These are phyloP conservation scores for Hipparchia semele DNA, from an alignment of 2,888 invertebrate genomes.

Conservation along the genomic window DNA sequence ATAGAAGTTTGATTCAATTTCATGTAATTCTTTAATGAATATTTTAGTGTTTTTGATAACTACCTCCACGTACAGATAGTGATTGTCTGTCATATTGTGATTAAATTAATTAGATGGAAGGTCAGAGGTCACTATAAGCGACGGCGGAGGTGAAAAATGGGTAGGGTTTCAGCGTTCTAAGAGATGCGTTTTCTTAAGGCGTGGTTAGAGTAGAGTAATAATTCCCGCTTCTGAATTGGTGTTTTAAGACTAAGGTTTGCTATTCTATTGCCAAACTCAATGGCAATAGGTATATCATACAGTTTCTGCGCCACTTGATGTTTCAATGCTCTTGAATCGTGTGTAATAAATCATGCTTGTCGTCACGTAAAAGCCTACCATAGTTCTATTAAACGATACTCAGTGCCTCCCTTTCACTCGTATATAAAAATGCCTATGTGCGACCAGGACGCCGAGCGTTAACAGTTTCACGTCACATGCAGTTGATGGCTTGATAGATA, in stretches of 20 bases:
- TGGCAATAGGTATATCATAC: slow-evolving; percentile 8
- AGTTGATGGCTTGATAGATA: slow-evolving; percentile 34
- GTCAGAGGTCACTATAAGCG: too few species aligned
- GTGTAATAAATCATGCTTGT: slow-evolving; percentile 40
- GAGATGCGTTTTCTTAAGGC: too few species aligned
- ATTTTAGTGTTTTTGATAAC: neutral
- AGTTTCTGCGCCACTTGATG: slow-evolving; percentile 32
- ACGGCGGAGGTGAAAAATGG: too few species aligned
- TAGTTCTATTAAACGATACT: slow-evolving; percentile 37
- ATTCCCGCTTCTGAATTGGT: too few species aligned
- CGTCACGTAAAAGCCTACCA: slow-evolving; percentile 31
- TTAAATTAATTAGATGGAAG: too few species aligned
- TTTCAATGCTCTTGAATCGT: slow-evolving; percentile 38
- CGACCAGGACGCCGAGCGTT: slow-evolving; percentile 28
- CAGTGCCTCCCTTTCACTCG: slow-evolving; percentile 27
- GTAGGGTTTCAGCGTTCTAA: too few species aligned
- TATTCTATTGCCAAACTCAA: neutral
- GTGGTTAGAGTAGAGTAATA: too few species aligned
- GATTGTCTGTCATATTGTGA: too few species aligned
- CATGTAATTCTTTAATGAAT: too few species aligned
- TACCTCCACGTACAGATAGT: too few species aligned
- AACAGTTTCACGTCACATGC: slow-evolving; percentile 32
- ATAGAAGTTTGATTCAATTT: too few species aligned
- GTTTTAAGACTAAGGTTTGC: neutral
- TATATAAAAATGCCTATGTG: slow-evolving; percentile 24